A percentile compares a stretch with the other conserved stretches of the same genome.
Evolutionary conservation across 2,888 invertebrate genomes (phyloP).

Genomic region (Erebia aethiops): DNA sequence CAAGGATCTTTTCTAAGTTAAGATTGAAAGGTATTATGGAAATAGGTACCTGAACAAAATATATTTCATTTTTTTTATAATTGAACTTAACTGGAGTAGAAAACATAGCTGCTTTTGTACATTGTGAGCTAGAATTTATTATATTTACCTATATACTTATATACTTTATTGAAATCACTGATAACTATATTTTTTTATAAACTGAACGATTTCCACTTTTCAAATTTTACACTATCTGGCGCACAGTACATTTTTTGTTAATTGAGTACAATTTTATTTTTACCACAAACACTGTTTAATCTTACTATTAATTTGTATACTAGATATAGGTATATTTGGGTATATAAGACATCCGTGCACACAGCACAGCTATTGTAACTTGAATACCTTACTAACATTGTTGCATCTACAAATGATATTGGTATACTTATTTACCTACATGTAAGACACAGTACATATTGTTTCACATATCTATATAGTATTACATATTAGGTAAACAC

Average conservation of each 20-base stretch:
- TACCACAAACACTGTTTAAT: background rate
- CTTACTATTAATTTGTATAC: background rate
- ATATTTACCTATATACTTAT: background rate
- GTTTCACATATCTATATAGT: slow-evolving; percentile 11
- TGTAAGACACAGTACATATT: too few species aligned
- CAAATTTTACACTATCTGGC: slow-evolving; percentile 23
- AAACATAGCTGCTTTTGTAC: slow-evolving; percentile 57
- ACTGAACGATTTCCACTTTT: slow-evolving; percentile 16
- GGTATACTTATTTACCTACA: too few species aligned
- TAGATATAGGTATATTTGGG: background rate
- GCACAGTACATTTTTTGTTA: slow-evolving; percentile 10
- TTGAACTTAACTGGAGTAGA: slow-evolving; percentile 37
- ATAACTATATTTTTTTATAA: slow-evolving; percentile 8
- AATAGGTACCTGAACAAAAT: slow-evolving; percentile 28
- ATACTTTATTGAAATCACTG: too few species aligned
- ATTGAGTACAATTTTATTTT: background rate
- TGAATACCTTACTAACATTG: background rate
- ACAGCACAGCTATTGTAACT: background rate
- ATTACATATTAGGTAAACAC: slow-evolving; percentile 13
- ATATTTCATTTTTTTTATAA: background rate
- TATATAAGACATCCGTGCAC: slow-evolving; percentile 4
- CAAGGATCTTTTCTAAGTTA: slow-evolving; percentile 53
- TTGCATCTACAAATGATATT: background rate
- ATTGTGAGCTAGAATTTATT: slow-evolving; percentile 47
- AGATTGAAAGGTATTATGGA: slow-evolving; percentile 54